These are phyloP conservation scores for Spea bombifrons DNA, from an alignment of 2,113 vertebrate genomes.

Conservation along the genomic window DNA sequence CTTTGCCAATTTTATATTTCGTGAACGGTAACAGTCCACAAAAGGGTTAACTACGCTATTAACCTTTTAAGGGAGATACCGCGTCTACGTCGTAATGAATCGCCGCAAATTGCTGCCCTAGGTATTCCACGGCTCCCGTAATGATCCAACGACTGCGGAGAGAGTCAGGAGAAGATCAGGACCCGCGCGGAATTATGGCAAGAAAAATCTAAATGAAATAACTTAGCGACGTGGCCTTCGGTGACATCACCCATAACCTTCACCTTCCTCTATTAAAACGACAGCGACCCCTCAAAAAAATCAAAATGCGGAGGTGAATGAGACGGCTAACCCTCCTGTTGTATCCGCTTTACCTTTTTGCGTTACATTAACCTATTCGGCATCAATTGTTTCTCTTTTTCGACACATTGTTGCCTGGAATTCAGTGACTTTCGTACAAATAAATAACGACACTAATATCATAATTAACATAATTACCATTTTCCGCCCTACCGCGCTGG, in stretches of 20 bases:
- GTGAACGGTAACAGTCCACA: conserved; percentile 19
- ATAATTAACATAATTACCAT: conserved; percentile 38
- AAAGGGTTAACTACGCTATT: conserved; percentile 26
- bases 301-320: neutral
- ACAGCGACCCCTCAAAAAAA: neutral
- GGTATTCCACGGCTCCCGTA: neutral
- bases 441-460: conserved; percentile 34
- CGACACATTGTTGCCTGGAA: neutral
- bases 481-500: conserved; percentile 11
- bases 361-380: conserved; percentile 1
- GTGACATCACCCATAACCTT: conserved; percentile 1
- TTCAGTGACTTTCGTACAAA: conserved; percentile 13
- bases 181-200: neutral
- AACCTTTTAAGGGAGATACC: conserved; percentile 39
- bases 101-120: neutral
- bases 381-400: neutral
- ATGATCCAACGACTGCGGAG: neutral
- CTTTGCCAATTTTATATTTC: conserved; percentile 26
- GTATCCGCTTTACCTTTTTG: neutral
- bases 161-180: neutral
- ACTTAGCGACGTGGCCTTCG: neutral
- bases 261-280: neutral
- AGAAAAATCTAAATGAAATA: conserved; percentile 28
- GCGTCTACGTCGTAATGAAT: conserved; percentile 20
- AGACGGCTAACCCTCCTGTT: neutral